Conservation (phyloP, 1,140 invertebrate species). For the Eriocheir sinensis region DNA sequence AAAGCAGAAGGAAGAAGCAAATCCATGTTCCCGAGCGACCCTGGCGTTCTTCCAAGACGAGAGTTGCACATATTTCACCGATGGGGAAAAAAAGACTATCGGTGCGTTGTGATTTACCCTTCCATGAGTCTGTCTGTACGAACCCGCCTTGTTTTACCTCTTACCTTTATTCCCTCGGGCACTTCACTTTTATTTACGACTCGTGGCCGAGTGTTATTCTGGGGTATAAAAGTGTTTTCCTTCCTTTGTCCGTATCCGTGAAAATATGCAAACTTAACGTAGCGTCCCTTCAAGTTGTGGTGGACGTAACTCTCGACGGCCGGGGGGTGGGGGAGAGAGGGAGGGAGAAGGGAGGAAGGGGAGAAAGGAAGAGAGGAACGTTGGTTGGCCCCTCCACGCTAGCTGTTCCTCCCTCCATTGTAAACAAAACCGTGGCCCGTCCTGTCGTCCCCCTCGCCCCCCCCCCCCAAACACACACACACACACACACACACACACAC, state of each 20-base stretch:
- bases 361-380: not conserved
- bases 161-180: not conserved
- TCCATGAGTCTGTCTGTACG: not conserved
- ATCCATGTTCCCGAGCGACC: not conserved
- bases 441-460: not conserved
- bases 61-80: slow-evolving; percentile 24
- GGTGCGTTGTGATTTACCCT: not conserved
- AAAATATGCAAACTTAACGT: slow-evolving; percentile 15
- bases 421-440: not conserved
- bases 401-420: not conserved
- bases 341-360: not conserved
- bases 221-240: not conserved
- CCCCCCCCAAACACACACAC: not conserved
- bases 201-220: not conserved
- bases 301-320: not conserved
- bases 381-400: not conserved
- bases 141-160: not conserved
- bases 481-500: not conserved
- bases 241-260: slow-evolving; percentile 12
- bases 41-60: slow-evolving; percentile 1
- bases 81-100: not conserved
- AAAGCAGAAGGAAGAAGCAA: not conserved
- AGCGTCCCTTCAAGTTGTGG: slow-evolving; percentile 2
- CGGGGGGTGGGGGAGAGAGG: not conserved
- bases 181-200: not conserved